Conservation (phyloP, 2,888 invertebrate genomes). For the Pterobdella sp. region DNA sequence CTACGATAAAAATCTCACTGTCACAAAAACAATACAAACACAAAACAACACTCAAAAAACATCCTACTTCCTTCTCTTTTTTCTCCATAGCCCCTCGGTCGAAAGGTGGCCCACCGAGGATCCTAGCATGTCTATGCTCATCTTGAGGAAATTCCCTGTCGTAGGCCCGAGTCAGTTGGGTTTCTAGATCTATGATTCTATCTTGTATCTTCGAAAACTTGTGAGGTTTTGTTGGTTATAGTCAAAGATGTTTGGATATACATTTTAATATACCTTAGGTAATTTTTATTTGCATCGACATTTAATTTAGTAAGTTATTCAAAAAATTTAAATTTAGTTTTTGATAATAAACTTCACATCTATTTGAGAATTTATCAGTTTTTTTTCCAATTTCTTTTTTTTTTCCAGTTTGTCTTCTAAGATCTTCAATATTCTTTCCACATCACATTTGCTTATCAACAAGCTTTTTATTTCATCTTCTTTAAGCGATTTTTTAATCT, state of each 20-base stretch:
- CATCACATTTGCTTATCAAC: slow-evolving; percentile 46
- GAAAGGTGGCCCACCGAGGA: slow-evolving; percentile 48
- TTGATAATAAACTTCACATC: slow-evolving; percentile 43
- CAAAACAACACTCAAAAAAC: no score
- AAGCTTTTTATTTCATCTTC: slow-evolving; percentile 50
- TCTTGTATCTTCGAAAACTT: slow-evolving; percentile 49
- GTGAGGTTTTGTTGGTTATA: no score
- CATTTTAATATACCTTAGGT: no score
- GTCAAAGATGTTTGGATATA: no score
- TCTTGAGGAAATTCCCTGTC: not conserved
- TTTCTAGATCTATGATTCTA: slow-evolving; percentile 49
- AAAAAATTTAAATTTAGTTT: no score
- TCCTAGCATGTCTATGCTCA: slow-evolving; percentile 39
- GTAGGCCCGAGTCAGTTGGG: slow-evolving; percentile 46
- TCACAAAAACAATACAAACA: not conserved
- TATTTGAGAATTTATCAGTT: slow-evolving; percentile 48
- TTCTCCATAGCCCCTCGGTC: slow-evolving; percentile 46
- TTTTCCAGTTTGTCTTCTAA: slow-evolving; percentile 45
- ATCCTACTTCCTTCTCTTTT: slow-evolving; percentile 47
- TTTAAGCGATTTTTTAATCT: slow-evolving; percentile 47
- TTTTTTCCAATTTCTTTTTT: slow-evolving; percentile 42
- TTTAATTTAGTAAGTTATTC: not conserved
- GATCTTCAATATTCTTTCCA: slow-evolving; percentile 45
- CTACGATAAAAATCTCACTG: not conserved
- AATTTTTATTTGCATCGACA: not conserved